Evolutionary conservation across 2,113 vertebrate species (phyloP), one percentile per base, ranked within the genome.

Genomic region (Alexandromys fortis): DNA sequence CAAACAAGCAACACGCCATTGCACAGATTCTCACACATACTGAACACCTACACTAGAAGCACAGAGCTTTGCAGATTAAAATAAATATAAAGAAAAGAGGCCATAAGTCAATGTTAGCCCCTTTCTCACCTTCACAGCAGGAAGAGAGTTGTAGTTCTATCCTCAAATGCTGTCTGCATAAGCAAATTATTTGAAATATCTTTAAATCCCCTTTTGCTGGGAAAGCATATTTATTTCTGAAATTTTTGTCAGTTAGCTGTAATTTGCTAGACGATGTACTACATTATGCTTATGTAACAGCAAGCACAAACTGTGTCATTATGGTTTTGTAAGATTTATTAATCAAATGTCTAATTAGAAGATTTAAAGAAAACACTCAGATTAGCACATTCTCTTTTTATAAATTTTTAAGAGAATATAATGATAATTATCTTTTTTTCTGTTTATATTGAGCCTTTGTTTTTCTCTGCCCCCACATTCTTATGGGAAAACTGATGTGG

Each of bases 201-300:
- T 68, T 47, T 68, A 68, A 67, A 35, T 14, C 0, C 17, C 3
- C 0, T 4, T 86, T 67, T 81, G 19, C 3, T 5, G 45, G 6
- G 7, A 90, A 93, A 72, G 77, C 17, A 81, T 1, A 70, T 70
- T 63, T n/a, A 68, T 75, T 82, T 86, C 82, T 75, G 35, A 90
- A 86, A 55, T 55, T 79, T 35, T 58, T 92, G 11, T 47, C 22
- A 61, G 22, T 70, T 52, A 83, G 17, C 78, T 85, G 24, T 85
- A 9, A 52, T 16, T 14, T 86, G 7, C 1, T 67, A 78, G 52
- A 13, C 24, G 61, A 68, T 14, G 26, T 28, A 45, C 28, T 55
- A 61, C 7, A 3, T 55, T 87, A 63, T 81, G 16, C 14, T 87
- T 52, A 68, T 24, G 14, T 16, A 76, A 78, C 21, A 16, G 4